phyloP scores from a whole-genome alignment of 2,888 invertebrate species.

The Tipula confusa region DNA sequence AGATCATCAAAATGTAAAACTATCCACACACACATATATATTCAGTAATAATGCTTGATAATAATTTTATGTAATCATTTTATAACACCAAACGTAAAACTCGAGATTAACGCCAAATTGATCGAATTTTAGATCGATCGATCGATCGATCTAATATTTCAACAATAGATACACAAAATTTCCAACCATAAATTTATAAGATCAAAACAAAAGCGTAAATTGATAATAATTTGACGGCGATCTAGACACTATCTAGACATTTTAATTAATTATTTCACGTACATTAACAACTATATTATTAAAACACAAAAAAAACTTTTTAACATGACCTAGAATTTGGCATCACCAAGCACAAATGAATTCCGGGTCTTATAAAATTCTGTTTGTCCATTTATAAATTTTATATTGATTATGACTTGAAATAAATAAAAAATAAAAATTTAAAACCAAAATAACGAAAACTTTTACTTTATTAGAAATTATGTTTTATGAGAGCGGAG shows the following conservation, averaged over 20 bases:
- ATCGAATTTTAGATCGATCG: background rate
- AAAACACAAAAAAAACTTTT: background rate
- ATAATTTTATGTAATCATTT: background rate
- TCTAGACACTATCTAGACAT: background rate
- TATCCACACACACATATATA: background rate
- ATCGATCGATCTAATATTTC: background rate
- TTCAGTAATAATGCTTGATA: background rate
- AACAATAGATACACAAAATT: background rate
- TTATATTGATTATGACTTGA: background rate
- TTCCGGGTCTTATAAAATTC: constrained; percentile 3
- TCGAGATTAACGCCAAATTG: background rate
- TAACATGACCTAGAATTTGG: background rate
- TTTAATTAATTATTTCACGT: background rate
- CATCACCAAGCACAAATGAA: background rate
- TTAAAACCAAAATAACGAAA: background rate
- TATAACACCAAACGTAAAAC: background rate
- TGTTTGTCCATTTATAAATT: background rate
- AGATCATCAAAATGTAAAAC: background rate
- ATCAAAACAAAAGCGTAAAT: background rate
- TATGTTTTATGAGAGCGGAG: background rate
- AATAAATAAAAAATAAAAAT: background rate
- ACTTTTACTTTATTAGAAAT: constrained; percentile 20
- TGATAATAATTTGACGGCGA: background rate
- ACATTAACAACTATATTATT: background rate
- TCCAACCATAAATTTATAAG: background rate